A percentile compares a stretch with the other conserved stretches of the same genome.
These are phyloP conservation scores for Eupeodes latifasciatus DNA, from an alignment of 2,888 invertebrate species.

Conservation along the genomic window DNA sequence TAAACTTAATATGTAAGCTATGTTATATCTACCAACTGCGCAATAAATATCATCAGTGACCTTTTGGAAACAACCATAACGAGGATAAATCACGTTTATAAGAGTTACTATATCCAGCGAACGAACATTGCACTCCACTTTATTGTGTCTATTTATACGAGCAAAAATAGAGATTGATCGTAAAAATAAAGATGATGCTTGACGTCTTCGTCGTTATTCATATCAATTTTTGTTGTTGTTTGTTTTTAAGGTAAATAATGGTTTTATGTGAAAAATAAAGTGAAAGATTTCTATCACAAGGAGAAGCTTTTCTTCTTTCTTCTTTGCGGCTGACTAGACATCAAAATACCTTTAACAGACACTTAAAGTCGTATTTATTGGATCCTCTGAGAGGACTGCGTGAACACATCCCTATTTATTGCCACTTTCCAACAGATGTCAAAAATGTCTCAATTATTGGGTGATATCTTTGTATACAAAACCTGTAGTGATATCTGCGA, in stretches of 20 bases:
- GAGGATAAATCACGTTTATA: constrained; percentile 66
- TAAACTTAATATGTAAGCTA: not conserved
- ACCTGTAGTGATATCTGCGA: too few species aligned
- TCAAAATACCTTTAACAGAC: too few species aligned
- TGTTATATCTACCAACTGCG: not conserved
- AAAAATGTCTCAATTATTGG: too few species aligned
- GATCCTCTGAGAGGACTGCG: too few species aligned
- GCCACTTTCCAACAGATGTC: too few species aligned
- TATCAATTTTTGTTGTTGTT: not conserved
- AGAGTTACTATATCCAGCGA: constrained; percentile 8
- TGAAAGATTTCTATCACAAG: too few species aligned
- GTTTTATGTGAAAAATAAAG: not conserved
- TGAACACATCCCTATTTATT: too few species aligned
- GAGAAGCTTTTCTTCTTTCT: too few species aligned
- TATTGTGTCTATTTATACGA: constrained; percentile 36
- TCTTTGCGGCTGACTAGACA: too few species aligned
- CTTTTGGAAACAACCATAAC: constrained; percentile 42
- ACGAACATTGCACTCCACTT: constrained; percentile 35
- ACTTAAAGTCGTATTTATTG: too few species aligned
- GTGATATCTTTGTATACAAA: too few species aligned
- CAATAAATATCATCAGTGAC: constrained; percentile 48
- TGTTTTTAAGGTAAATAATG: not conserved
- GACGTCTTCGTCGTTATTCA: not conserved
- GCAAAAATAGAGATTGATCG: constrained; percentile 50
- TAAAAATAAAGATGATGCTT: constrained; percentile 26